Percentiles rank a stretch among this genome's conserved stretches.
These are phyloP conservation scores for Holothuria leucospilota DNA, from an alignment of 53 echinoderm and acorn worm species.

Conservation along the genomic window DNA sequence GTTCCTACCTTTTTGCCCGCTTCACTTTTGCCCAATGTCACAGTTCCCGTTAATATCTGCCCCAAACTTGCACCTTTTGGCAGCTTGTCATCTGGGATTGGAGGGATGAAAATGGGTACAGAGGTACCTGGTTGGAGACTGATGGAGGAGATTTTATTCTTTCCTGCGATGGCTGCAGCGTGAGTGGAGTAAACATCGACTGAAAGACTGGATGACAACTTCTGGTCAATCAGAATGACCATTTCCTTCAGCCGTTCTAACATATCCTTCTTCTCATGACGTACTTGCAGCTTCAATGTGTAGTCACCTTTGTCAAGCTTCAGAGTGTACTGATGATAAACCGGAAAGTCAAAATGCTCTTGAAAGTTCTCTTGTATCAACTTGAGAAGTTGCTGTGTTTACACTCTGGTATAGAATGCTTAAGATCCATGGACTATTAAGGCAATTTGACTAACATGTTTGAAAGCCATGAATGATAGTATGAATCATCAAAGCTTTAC, in stretches of 20 bases:
- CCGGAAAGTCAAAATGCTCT: neutral
- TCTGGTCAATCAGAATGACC: slow-evolving; percentile 98
- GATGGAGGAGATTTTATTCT: slow-evolving; percentile 79
- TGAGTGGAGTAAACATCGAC: slow-evolving; percentile 84
- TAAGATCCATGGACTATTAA: too few species aligned
- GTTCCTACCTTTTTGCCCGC: slow-evolving; percentile 85
- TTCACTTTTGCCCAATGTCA: slow-evolving; percentile 88
- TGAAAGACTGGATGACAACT: slow-evolving; percentile 90
- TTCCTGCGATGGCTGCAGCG: slow-evolving; percentile 85
- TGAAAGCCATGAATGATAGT: too few species aligned
- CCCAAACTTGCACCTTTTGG: slow-evolving; percentile 95
- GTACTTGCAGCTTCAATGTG: slow-evolving; percentile 94
- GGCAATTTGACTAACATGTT: too few species aligned
- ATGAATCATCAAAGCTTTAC: too few species aligned
- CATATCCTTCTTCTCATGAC: slow-evolving; percentile 89
- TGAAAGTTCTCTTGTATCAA: too few species aligned
- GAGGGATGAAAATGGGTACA: slow-evolving; percentile 88
- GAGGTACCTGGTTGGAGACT: slow-evolving; percentile 69
- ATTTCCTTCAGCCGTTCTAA: slow-evolving; percentile 94
- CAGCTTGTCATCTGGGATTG: slow-evolving; percentile 92
- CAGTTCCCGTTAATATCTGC: slow-evolving; percentile 92
- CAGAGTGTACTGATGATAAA: slow-evolving; percentile 80
- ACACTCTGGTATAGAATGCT: too few species aligned
- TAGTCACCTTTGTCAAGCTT: slow-evolving; percentile 99
- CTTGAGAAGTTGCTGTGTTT: too few species aligned